phyloP scores from a whole-genome alignment of 2,113 vertebrate species.

The Lepidothrix coronata region DNA sequence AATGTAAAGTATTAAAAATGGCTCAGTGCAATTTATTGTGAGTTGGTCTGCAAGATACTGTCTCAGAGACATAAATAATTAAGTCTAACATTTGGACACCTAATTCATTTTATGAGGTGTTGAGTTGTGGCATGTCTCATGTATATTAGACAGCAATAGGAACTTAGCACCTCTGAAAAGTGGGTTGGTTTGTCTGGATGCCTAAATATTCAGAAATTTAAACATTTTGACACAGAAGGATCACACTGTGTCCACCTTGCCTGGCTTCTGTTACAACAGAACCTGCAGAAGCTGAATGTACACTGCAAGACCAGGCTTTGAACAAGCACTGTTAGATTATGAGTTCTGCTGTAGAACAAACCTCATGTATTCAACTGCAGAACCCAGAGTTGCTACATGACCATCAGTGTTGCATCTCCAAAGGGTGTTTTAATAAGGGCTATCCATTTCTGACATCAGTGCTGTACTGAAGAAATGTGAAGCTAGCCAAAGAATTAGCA shows the following conservation, averaged over 20 bases:
- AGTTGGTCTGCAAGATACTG: neutral
- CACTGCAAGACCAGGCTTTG: neutral
- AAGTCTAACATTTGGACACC: neutral
- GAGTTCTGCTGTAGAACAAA: neutral
- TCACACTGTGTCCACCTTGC: neutral
- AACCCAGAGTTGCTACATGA: neutral
- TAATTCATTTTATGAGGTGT: neutral
- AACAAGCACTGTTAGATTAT: neutral
- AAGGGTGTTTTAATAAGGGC: neutral
- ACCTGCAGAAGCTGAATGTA: neutral
- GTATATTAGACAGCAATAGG: neutral
- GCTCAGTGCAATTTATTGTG: neutral
- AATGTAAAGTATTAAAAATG: neutral
- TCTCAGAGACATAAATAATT: neutral
- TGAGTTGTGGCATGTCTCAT: neutral
- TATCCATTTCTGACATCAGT: neutral
- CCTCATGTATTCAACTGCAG: neutral
- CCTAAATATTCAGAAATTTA: neutral
- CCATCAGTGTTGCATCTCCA: neutral
- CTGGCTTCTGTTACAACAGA: neutral
- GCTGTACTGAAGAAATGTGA: neutral
- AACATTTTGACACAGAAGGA: neutral
- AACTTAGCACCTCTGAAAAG: neutral
- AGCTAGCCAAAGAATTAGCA: neutral
- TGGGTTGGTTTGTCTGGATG: neutral